Evolutionary conservation across 2,888 invertebrate genomes (phyloP).

Genomic region (Margaritifera margaritifera): DNA sequence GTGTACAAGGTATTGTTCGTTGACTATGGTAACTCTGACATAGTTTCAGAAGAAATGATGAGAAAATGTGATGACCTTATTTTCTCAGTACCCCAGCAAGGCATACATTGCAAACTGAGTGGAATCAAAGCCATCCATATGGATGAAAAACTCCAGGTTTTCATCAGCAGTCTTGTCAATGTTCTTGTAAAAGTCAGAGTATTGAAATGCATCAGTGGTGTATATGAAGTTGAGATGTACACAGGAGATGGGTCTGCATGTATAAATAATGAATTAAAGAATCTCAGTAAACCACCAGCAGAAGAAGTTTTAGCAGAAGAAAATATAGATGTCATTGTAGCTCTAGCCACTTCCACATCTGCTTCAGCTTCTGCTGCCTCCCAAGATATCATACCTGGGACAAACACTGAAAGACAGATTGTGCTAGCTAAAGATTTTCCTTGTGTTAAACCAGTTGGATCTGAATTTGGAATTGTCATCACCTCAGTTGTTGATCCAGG

Average conservation of each 20-base stretch:
- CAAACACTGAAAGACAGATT: constrained; percentile 15
- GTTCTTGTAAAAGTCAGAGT: constrained; percentile 19
- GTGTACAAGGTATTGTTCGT: constrained; percentile 57
- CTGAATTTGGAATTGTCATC: constrained; percentile 29
- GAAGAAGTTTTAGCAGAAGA: too few species aligned
- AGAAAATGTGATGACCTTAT: constrained; percentile 31
- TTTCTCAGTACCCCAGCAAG: constrained; percentile 37
- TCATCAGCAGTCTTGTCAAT: constrained; percentile 13
- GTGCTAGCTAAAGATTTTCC: constrained; percentile 29
- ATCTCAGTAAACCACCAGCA: too few species aligned
- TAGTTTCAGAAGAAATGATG: constrained; percentile 28
- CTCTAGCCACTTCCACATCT: neutral
- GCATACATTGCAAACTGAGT: constrained; percentile 38
- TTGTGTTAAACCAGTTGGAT: constrained; percentile 18
- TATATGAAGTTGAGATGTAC: constrained; percentile 34
- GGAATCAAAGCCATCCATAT: constrained; percentile 9
- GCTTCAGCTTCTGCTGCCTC: neutral
- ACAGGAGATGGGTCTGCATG: constrained; percentile 12
- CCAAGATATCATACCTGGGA: constrained; percentile 20
- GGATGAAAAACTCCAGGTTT: constrained; percentile 12
- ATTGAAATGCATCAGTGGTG: constrained; percentile 14
- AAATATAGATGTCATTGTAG: neutral
- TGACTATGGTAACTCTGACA: constrained; percentile 66
- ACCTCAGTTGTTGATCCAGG: constrained; percentile 36
- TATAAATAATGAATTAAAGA: too few species aligned